These are phyloP conservation scores for Lacanobia oleracea DNA, from an alignment of 2,888 invertebrate genomes.

Conservation along the genomic window DNA sequence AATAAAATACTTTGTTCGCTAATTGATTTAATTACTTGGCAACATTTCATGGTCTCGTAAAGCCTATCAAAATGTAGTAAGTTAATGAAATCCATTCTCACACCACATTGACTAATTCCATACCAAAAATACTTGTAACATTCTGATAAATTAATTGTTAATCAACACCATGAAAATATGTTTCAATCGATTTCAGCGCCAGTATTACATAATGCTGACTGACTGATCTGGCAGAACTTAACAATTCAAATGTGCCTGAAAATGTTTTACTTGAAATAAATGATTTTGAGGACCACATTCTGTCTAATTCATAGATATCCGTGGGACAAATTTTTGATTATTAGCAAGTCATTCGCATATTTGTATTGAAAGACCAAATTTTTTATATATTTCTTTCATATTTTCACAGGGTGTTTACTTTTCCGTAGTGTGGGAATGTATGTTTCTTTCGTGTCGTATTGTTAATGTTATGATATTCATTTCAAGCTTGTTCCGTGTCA, in stretches of 20 bases:
- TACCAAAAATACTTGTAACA: conserved; percentile 28
- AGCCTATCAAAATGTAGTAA: conserved; percentile 47
- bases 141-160: neutral
- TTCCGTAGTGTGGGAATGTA: conserved; percentile 62
- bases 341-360: neutral
- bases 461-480: conserved; percentile 63
- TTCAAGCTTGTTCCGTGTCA: conserved; percentile 81
- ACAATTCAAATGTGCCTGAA: no score
- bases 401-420: conserved; percentile 16
- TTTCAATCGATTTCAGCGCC: neutral
- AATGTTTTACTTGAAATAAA: no score
- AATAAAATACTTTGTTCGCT: conserved; percentile 32
- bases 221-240: neutral
- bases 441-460: conserved; percentile 52
- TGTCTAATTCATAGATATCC: no score
- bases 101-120: conserved; percentile 56
- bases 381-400: neutral
- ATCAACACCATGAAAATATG: conserved; percentile 13
- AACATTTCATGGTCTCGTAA: conserved; percentile 8
- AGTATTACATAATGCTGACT: neutral
- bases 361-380: conserved; percentile 1
- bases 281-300: no score
- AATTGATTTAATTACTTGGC: conserved; percentile 33
- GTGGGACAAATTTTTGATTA: neutral
- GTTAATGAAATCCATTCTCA: conserved; percentile 56